Evolutionary conservation across 2,797 vertebrate species (phyloP).

Genomic region (Paratrypauchen microcephalus): DNA sequence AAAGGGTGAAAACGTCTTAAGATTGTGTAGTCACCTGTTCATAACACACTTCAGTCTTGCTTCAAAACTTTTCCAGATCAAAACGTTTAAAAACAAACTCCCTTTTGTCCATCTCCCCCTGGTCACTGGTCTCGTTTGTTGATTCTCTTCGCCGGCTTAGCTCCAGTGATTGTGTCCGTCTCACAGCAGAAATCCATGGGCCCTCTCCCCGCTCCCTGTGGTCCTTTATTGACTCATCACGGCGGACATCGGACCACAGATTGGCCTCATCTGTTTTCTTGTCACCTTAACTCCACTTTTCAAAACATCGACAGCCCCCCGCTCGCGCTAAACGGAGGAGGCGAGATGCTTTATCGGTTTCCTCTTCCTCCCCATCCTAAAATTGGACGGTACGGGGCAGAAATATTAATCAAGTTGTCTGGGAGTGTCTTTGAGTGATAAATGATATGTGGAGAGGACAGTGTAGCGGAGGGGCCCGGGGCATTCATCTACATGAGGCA

Average conservation of each 20-base stretch:
- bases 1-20: too few species aligned
- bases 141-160: conserved; percentile 74
- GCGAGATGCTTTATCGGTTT: conserved; percentile 71
- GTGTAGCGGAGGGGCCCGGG: conserved; percentile 51
- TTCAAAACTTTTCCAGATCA: too few species aligned
- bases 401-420: conserved; percentile 76
- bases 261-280: conserved; percentile 84
- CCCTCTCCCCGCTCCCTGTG: conserved; percentile 74
- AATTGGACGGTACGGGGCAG: conserved; percentile 73
- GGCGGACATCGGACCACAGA: conserved; percentile 82
- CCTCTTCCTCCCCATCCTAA: conserved; percentile 70
- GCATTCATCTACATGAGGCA: conserved; percentile 63
- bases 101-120: not conserved
- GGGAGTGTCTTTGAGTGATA: conserved; percentile 74
- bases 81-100: not conserved
- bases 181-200: conserved; percentile 77
- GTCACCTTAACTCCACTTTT: conserved; percentile 82
- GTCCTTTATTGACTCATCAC: conserved; percentile 83
- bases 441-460: conserved; percentile 70
- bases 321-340: conserved; percentile 77
- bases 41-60: too few species aligned
- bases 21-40: too few species aligned
- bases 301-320: conserved; percentile 76
- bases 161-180: conserved; percentile 75
- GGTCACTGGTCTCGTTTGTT: conserved; percentile 8